These are phyloP conservation scores for Chaetops frenatus DNA, from an alignment of 2,113 vertebrate species.

Conservation along the genomic window DNA sequence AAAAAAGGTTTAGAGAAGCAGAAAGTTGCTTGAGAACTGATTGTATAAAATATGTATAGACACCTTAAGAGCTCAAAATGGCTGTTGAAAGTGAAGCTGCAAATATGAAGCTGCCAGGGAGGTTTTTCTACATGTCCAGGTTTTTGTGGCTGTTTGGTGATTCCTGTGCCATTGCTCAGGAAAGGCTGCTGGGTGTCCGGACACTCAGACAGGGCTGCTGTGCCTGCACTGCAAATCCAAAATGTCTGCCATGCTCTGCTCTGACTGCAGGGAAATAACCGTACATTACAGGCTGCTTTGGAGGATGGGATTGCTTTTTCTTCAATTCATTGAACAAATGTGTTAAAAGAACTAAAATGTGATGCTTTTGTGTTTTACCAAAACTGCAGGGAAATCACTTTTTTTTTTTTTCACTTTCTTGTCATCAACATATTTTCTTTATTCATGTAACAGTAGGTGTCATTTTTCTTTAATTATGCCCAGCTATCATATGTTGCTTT, in stretches of 20 bases:
- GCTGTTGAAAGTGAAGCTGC: background rate
- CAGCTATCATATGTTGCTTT: slow-evolving; percentile 69
- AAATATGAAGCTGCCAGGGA: background rate
- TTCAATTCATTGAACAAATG: slow-evolving; percentile 44
- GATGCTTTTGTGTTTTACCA: slow-evolving; percentile 29
- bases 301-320: slow-evolving; percentile 13
- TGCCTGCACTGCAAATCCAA: slow-evolving; percentile 21
- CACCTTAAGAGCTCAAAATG: background rate
- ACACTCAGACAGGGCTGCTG: background rate
- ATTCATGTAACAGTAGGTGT: slow-evolving; percentile 70
- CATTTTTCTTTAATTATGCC: slow-evolving; percentile 73
- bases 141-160: background rate
- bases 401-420: background rate
- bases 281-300: slow-evolving; percentile 3
- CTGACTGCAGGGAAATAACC: slow-evolving; percentile 33
- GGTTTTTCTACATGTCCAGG: background rate
- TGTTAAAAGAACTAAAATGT: slow-evolving; percentile 38
- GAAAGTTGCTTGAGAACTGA: background rate
- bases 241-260: slow-evolving; percentile 48
- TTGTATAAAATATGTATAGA: background rate
- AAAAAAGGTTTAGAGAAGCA: background rate
- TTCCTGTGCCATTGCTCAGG: background rate
- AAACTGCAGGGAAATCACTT: slow-evolving; percentile 35
- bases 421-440: slow-evolving; percentile 64
- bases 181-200: background rate